A percentile compares a stretch with the other conserved stretches of the same genome.
Evolutionary conservation across 2,888 invertebrate genomes (phyloP).

Genomic region (Tanypteryx hageni): DNA sequence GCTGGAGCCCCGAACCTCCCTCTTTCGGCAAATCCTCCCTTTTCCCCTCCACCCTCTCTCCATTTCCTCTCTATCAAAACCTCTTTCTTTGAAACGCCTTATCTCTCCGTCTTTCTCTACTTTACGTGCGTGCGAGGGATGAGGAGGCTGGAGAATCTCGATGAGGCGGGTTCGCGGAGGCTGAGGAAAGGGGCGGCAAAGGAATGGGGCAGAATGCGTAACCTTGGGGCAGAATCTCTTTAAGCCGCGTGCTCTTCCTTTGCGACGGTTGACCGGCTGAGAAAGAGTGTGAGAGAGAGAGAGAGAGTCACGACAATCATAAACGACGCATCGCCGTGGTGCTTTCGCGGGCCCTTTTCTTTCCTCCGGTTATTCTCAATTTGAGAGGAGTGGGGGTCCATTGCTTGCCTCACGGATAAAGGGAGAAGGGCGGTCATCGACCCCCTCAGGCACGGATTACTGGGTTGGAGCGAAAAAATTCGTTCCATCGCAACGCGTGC

Average conservation of each 20-base stretch:
- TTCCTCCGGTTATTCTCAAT: background rate
- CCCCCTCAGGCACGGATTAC: slow-evolving; percentile 39
- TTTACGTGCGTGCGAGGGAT: no score
- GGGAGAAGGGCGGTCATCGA: slow-evolving; percentile 23
- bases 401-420: background rate
- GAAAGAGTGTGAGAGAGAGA: background rate
- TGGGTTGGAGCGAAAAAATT: slow-evolving; percentile 57
- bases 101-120: no score
- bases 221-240: slow-evolving; percentile 12
- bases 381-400: background rate
- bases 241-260: background rate
- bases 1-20: no score
- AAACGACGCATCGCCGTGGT: background rate
- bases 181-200: background rate
- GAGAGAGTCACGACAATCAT: background rate
- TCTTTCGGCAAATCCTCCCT: no score
- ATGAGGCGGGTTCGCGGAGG: background rate
- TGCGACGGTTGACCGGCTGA: no score
- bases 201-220: slow-evolving; percentile 6
- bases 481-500: slow-evolving; percentile 33
- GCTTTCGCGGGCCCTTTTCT: background rate
- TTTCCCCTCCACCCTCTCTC: no score
- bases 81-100: no score
- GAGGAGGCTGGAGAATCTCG: no score
- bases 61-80: no score